phyloP scores from a whole-genome alignment of 2,113 vertebrate species.

The Psittacara wagleri region DNA sequence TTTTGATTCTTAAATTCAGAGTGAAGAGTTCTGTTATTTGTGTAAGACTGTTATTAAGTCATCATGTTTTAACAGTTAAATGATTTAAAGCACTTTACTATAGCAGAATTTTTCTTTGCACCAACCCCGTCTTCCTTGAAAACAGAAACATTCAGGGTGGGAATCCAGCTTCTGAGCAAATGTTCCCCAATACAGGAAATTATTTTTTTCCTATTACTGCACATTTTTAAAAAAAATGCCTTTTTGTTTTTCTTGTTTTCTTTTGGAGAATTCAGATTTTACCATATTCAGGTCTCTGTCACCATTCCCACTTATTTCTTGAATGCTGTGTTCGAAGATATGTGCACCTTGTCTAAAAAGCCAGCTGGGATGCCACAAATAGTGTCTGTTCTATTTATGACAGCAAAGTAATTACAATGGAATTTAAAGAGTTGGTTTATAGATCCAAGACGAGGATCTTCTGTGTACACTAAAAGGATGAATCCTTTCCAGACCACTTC shows the following conservation, averaged over 20 bases:
- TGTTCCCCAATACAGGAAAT: not conserved
- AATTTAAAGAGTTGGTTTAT: slow-evolving; percentile 81
- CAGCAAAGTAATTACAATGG: slow-evolving; percentile 79
- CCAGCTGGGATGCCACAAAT: slow-evolving; percentile 78
- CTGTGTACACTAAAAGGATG: slow-evolving; percentile 79
- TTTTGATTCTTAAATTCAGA: slow-evolving; percentile 15
- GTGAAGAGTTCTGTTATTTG: slow-evolving; percentile 32
- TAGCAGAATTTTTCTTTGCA: not conserved
- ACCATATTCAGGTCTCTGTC: slow-evolving; percentile 5
- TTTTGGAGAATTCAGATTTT: slow-evolving; percentile 17
- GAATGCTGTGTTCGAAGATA: slow-evolving; percentile 54
- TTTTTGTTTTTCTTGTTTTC: not conserved
- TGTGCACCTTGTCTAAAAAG: slow-evolving; percentile 73
- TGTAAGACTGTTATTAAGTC: slow-evolving; percentile 13
- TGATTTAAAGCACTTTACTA: not conserved
- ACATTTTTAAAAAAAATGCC: not conserved
- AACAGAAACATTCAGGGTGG: slow-evolving; percentile 27
- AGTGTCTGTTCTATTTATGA: slow-evolving; percentile 77
- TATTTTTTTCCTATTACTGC: not conserved
- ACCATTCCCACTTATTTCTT: not conserved
- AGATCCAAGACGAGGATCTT: slow-evolving; percentile 79
- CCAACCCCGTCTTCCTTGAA: not conserved
- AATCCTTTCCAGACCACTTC: slow-evolving; percentile 82
- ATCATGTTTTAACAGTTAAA: slow-evolving; percentile 4
- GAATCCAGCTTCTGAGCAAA: slow-evolving; percentile 39